Evolutionary conservation across 2,797 vertebrate species (phyloP).

Genomic region (Delichon dasypus): DNA sequence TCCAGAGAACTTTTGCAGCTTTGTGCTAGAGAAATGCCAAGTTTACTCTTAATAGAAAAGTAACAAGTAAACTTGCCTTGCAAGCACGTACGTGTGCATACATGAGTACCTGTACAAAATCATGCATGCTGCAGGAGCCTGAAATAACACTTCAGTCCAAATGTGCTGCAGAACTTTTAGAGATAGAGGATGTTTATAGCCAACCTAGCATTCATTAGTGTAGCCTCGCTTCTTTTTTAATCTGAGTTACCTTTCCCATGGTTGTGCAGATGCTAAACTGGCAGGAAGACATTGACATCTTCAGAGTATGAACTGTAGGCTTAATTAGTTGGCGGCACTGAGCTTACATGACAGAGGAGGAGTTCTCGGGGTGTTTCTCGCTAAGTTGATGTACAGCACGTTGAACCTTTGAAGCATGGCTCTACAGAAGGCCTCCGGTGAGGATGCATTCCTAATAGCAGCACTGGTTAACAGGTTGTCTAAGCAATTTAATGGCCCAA

Average conservation of each 20-base stretch:
- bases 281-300: neutral
- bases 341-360: neutral
- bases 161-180: neutral
- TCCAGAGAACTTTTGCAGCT: constrained; percentile 30
- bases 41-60: neutral
- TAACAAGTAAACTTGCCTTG: neutral
- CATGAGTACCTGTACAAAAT: neutral
- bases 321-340: constrained; percentile 14
- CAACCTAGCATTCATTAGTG: neutral
- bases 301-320: neutral
- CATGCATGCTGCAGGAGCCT: neutral
- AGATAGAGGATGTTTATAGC: neutral
- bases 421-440: neutral
- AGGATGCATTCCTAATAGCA: neutral
- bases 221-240: neutral
- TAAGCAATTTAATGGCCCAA: constrained; percentile 3
- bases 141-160: neutral
- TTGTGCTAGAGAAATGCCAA: constrained; percentile 34
- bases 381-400: neutral
- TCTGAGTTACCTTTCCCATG: neutral
- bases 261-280: neutral
- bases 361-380: constrained; percentile 4
- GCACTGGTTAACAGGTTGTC: constrained; percentile 41
- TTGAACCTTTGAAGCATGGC: constrained; percentile 29
- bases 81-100: neutral